Conservation (phyloP, 2,888 invertebrate genomes). For the Idaea dimidiata region DNA sequence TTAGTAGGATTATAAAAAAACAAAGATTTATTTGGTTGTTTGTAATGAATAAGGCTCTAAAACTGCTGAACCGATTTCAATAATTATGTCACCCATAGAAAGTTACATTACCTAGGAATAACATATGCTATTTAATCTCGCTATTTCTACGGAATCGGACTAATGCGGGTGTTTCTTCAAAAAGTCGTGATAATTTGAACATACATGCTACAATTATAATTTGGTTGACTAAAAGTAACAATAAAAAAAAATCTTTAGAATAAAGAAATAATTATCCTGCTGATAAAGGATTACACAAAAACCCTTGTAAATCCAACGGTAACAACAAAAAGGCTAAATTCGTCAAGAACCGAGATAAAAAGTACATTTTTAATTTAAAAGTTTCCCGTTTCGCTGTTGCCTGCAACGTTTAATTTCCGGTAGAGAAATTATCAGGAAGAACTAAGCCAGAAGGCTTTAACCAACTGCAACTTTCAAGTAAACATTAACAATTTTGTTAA, state of each 20-base stretch:
- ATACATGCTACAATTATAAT: too few relatives aligned
- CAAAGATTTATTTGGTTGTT: too few relatives aligned
- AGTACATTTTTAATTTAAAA: conserved; percentile 71
- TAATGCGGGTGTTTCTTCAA: too few relatives aligned
- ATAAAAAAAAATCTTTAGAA: background rate
- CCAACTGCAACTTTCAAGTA: conserved; percentile 21
- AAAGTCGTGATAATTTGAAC: too few relatives aligned
- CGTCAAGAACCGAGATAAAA: conserved; percentile 54
- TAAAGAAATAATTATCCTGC: background rate
- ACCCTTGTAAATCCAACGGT: conserved; percentile 51
- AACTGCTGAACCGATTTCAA: too few relatives aligned
- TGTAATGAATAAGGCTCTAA: too few relatives aligned
- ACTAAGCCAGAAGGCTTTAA: conserved; percentile 56
- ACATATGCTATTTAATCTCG: too few relatives aligned
- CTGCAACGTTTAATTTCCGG: conserved; percentile 73
- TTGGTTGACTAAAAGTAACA: too few relatives aligned
- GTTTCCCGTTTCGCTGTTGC: conserved; percentile 57
- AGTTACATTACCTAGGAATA: too few relatives aligned
- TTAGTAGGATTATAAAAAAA: too few relatives aligned
- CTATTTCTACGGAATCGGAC: too few relatives aligned
- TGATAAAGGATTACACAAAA: conserved; percentile 9
- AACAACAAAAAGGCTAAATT: conserved; percentile 49
- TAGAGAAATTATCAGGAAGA: conserved; percentile 62
- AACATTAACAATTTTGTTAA: conserved; percentile 18
- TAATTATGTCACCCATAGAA: too few relatives aligned